Conservation (phyloP, 2,888 invertebrate genomes). For the Machimus rusticus region DNA sequence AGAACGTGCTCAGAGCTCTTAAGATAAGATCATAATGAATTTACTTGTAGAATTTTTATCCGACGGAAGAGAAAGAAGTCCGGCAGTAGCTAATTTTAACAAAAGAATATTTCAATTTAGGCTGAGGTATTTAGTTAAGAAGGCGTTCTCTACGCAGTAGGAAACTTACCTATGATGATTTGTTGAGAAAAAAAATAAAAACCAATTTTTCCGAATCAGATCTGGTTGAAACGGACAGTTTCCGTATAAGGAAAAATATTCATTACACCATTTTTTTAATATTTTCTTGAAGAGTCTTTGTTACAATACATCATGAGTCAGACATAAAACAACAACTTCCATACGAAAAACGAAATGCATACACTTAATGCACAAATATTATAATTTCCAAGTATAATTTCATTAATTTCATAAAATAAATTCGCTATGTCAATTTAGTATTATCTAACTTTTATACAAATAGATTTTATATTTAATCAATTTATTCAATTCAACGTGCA, state of each 20-base stretch:
- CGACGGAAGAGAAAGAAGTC: neutral
- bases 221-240: neutral
- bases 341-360: too few species aligned
- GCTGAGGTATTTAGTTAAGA: neutral
- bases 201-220: neutral
- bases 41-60: constrained; percentile 23
- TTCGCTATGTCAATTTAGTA: too few species aligned
- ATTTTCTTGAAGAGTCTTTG: neutral
- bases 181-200: neutral
- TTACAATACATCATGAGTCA: neutral
- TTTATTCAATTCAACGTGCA: too few species aligned
- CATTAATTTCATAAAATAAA: too few species aligned
- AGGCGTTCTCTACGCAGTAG: neutral
- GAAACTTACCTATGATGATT: neutral
- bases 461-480: too few species aligned
- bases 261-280: neutral
- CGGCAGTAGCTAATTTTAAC: constrained; percentile 1
- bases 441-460: too few species aligned
- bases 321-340: too few species aligned
- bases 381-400: too few species aligned
- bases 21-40: constrained; percentile 10
- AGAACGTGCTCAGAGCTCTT: constrained; percentile 15
- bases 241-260: neutral
- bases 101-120: neutral
- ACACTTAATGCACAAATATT: too few species aligned